A percentile compares a stretch with the other conserved stretches of the same genome.
Conservation (phyloP, 1,140 invertebrate genomes). For the Battus philenor region DNA sequence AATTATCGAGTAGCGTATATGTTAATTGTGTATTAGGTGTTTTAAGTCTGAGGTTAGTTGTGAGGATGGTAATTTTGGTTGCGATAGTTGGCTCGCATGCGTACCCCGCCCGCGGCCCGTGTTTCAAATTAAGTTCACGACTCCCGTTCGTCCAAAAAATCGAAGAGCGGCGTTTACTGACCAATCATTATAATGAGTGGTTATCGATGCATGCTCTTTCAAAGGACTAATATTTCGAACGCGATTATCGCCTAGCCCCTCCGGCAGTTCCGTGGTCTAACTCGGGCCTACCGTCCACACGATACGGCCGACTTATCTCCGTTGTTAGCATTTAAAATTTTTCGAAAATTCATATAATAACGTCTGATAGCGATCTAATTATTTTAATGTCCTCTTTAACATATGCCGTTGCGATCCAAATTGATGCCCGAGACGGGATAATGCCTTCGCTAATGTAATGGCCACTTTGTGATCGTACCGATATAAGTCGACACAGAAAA, state of each 20-base stretch:
- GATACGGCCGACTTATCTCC: conserved; percentile 51
- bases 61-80: too few relatives aligned
- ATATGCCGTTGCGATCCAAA: conserved; percentile 61
- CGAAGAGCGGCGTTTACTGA: conserved; percentile 51
- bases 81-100: too few relatives aligned
- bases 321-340: conserved; percentile 62
- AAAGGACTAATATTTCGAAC: conserved; percentile 60
- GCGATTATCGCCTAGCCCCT: conserved; percentile 49
- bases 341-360: conserved; percentile 70
- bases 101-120: conserved; percentile 7
- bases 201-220: conserved; percentile 68
- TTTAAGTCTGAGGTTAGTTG: too few relatives aligned
- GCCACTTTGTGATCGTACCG: conserved; percentile 55
- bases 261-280: conserved; percentile 57
- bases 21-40: too few relatives aligned
- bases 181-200: conserved; percentile 71
- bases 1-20: too few relatives aligned
- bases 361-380: conserved; percentile 71
- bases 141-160: conserved; percentile 61
- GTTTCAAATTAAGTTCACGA: conserved; percentile 46
- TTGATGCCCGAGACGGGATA: conserved; percentile 51
- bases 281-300: conserved; percentile 52
- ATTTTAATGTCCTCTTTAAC: conserved; percentile 72
- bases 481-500: too few relatives aligned
- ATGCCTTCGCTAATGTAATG: conserved; percentile 57